A percentile compares a stretch with the other conserved stretches of the same genome.
These are phyloP conservation scores for Solenodon paradoxus DNA, from an alignment of 2,113 vertebrate species.

Conservation along the genomic window DNA sequence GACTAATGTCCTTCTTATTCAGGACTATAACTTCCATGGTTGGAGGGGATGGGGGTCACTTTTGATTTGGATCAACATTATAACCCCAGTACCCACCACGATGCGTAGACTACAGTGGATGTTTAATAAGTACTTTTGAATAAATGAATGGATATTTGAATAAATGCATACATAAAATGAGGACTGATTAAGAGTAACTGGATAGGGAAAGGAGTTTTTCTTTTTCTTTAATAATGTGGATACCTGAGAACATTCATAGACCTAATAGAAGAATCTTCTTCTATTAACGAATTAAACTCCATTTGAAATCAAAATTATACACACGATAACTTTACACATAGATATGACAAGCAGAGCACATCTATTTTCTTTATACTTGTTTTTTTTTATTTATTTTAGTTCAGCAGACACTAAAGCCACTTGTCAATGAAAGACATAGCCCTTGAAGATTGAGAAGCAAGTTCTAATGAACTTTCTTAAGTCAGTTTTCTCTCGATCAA, in stretches of 20 bases:
- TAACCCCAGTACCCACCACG: neutral
- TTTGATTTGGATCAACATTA: neutral
- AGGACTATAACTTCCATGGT: neutral
- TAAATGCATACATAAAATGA: neutral
- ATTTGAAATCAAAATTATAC: slow-evolving; percentile 47
- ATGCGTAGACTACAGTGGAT: neutral
- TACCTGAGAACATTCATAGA: neutral
- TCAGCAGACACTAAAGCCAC: neutral
- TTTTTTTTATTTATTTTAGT: slow-evolving; percentile 19
- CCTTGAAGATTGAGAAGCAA: neutral
- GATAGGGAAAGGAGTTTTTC: neutral
- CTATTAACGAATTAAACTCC: neutral
- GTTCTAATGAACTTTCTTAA: neutral
- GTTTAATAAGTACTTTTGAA: neutral
- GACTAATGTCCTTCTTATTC: neutral
- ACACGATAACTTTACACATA: neutral
- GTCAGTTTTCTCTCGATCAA: neutral
- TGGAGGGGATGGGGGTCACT: neutral
- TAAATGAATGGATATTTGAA: neutral
- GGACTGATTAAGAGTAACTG: neutral
- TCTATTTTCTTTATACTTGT: neutral
- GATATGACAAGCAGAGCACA: neutral
- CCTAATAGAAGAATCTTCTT: neutral
- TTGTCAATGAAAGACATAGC: neutral
- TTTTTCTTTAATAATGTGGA: neutral